Base-by-base conservation (phyloP, 2,113 vertebrate species). In the Halcyon senegalensis region DNA sequence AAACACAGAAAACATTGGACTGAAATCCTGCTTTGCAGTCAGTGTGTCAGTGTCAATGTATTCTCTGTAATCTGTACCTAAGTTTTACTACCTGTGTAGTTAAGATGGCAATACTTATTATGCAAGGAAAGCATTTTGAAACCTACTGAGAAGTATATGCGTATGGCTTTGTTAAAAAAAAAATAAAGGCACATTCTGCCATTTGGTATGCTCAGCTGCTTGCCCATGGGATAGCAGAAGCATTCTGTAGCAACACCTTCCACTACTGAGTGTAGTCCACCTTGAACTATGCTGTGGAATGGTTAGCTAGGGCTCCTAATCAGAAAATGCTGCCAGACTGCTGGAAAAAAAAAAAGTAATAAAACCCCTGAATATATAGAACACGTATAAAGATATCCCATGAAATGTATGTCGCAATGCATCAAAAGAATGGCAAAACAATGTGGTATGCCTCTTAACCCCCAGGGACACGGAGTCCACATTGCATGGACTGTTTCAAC, bases 151-250 rank as follows among this genome's bases (percentile, higher is more conserved):
- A 73, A 35, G 27, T 23, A 25, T 30, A 48, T 39, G 48, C 53
- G 13, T 30, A 66, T 58, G 44, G 24, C 13, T 87, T 46, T 64
- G 20, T n/a, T 88, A n/a, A 70, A 75, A 70, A 64, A 72, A 59
- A 56, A 56, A 53, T n/a, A 3, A 8, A 8, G 23, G 9, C 20
- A 44, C 51, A 37, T 78, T 48, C 39, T 90, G 19, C 30, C 13
- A 46, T 75, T 92, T 68, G 20, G 46, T n/a, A n/a, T 14, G 21
- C 23, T 79, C 67, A 43, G 28, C 23, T 90, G 76, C 39, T 80
- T 76, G 50, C 35, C 50, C 41, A 9, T 39, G 28, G 0, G 0
- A 4, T 30, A 43, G 10, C n/a, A 72, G 68, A 73, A 73, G 33
- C 60, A 28, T 55, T 56, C 62, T 39, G 14, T 50, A 78, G 51